Conservation (phyloP, 2,797 vertebrate genomes). For the Ciconia nigra region DNA sequence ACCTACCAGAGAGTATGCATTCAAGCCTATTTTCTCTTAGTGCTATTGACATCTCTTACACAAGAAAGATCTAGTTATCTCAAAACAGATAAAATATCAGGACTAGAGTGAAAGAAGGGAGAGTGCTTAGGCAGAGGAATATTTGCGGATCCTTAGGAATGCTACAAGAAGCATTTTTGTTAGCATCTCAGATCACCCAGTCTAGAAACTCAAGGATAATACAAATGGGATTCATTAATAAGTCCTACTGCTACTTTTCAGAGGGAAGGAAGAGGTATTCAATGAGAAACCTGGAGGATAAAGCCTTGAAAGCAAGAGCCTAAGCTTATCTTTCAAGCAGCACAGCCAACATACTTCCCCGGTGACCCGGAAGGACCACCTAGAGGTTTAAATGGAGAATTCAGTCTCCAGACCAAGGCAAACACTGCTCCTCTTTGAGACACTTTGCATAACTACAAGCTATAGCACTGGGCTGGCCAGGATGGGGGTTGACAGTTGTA, state of each 20-base stretch:
- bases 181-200: background rate
- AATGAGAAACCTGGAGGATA: background rate
- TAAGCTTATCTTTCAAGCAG: slow-evolving; percentile 4
- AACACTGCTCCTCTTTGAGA: background rate
- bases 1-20: background rate
- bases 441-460: background rate
- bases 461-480: background rate
- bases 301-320: background rate
- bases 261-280: background rate
- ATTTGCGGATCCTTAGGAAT: background rate
- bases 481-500: accelerated
- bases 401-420: slow-evolving; percentile 2
- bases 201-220: background rate
- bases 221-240: background rate
- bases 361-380: slow-evolving; percentile 11
- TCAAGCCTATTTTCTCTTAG: background rate
- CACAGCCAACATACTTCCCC: background rate
- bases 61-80: background rate
- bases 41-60: background rate
- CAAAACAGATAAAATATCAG: background rate
- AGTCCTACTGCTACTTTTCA: background rate
- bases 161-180: background rate
- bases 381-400: background rate
- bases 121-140: background rate
- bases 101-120: background rate